A percentile compares a stretch with the other conserved stretches of the same genome.
phyloP scores from a whole-genome alignment of 1,140 invertebrate genomes.

The Ridgeia piscesae region DNA sequence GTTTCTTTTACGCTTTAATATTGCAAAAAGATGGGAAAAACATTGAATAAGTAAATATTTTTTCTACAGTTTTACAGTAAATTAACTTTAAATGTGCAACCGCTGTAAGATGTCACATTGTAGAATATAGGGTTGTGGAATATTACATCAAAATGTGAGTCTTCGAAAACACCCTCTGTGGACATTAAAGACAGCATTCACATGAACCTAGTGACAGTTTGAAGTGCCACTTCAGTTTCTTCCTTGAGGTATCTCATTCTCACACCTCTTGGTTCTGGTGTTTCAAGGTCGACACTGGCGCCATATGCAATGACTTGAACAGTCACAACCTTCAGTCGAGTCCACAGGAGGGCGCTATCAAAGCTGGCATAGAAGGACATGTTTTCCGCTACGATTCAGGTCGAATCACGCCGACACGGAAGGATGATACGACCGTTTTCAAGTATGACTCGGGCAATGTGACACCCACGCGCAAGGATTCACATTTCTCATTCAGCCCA shows the following conservation, averaged over 20 bases:
- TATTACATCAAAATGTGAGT: background rate
- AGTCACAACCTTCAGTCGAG: background rate
- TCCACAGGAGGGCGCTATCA: background rate
- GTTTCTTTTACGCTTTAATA: no score
- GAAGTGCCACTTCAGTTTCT: background rate
- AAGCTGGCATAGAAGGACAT: background rate
- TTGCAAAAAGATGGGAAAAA: no score
- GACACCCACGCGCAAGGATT: slow-evolving; percentile 3
- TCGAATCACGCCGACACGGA: slow-evolving; percentile 19
- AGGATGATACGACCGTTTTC: slow-evolving; percentile 17
- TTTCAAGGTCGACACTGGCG: background rate
- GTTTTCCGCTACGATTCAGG: slow-evolving; percentile 24
- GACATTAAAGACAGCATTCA: background rate
- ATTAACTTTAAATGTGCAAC: no score
- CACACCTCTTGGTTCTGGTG: background rate
- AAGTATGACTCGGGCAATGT: slow-evolving; percentile 17
- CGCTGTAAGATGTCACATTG: background rate
- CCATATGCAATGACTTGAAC: background rate
- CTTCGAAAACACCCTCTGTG: background rate
- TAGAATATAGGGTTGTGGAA: background rate
- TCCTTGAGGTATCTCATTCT: background rate
- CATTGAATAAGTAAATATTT: no score
- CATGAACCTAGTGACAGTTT: background rate
- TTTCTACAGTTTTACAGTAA: no score
- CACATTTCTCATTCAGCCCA: background rate